Conservation (phyloP, 2,888 invertebrate genomes). For the Acrobasis consociella region DNA sequence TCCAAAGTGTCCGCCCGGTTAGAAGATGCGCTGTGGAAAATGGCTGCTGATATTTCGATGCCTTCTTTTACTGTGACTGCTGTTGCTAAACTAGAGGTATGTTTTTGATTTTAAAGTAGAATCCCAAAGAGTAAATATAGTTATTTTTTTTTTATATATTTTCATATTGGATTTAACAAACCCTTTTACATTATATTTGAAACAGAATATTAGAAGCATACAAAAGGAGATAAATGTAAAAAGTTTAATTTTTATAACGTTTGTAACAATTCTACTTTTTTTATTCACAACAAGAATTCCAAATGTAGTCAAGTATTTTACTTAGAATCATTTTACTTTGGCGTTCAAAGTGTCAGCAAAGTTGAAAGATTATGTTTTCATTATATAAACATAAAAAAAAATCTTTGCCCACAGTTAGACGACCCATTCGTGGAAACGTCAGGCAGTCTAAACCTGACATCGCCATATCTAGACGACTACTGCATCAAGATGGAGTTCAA, state of each 20-base stretch:
- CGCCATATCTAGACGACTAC: conserved; percentile 85
- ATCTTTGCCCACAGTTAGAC: conserved; percentile 79
- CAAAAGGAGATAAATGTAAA: too few species aligned
- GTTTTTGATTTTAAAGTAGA: not conserved
- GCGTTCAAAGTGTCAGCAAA: conserved; percentile 51
- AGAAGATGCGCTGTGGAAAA: conserved; percentile 71
- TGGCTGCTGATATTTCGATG: conserved; percentile 71
- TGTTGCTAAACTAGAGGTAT: conserved; percentile 67
- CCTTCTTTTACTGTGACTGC: conserved; percentile 71
- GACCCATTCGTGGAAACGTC: conserved; percentile 85
- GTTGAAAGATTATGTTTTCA: too few species aligned
- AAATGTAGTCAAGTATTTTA: too few species aligned
- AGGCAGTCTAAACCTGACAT: conserved; percentile 84
- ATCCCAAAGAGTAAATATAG: too few species aligned
- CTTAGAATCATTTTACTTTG: conserved; percentile 34
- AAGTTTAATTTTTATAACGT: too few species aligned
- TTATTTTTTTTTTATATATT: too few species aligned
- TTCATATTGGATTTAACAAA: too few species aligned
- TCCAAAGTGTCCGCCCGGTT: conserved; percentile 60
- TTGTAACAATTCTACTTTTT: too few species aligned
- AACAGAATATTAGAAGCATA: too few species aligned
- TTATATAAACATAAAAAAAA: too few species aligned
- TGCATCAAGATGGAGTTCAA: conserved; percentile 85
- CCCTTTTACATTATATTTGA: too few species aligned
- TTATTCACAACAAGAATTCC: too few species aligned